Base-by-base conservation (phyloP, 2,797 vertebrate genomes). In the Takifugu rubripes region DNA sequence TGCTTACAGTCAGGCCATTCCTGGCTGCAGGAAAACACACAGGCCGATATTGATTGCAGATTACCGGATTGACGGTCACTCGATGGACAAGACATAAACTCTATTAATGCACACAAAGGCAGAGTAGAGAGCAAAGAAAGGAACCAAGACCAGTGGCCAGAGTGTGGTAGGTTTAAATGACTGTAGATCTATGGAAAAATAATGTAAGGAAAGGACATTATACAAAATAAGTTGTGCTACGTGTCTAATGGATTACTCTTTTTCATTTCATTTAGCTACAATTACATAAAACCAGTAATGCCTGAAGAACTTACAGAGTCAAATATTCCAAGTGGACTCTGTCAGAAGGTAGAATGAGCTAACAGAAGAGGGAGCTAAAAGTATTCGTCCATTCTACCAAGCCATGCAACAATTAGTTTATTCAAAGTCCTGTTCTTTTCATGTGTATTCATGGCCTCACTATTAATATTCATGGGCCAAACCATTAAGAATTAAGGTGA, bases 401-500 rank as follows among this genome's bases (percentile, higher is more conserved):
- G 21, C 21, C 21, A 40, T 12, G 36, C 12, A 40, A 14, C 36
- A 40, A 11, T 3, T 40, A 14, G 11, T 40, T 14, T 40, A 40
- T 40, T 40, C 36, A 40, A 40, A 40, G 1, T 5, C 27, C 21
- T 1, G 31, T 33, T 16, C 51, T 3, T 77, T 71, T 83, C 68
- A 67, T 54, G 64, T 65, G 68, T 77, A 63, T 10, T 60, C 72
- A 68, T 75, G 76, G 68, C 72, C 54, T 54, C 42, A 48, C 14
- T 75, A 85, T 87, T 59, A 85, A 84, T 87, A 86, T 85, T 86
- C 54, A 88, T 83, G 6, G 49, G 8, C 61, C 52, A 17, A 16
- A 45, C 65, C 69, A 87, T 88, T 88, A 90, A 83, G 66, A 87
- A 88, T 86, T 85, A 84, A 87, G 51, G 42, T 1, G 59, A 64